Percentiles rank a stretch among this genome's conserved stretches.
These are phyloP conservation scores for Crotalus viridis DNA, from an alignment of 2,113 vertebrate genomes.

Conservation along the genomic window DNA sequence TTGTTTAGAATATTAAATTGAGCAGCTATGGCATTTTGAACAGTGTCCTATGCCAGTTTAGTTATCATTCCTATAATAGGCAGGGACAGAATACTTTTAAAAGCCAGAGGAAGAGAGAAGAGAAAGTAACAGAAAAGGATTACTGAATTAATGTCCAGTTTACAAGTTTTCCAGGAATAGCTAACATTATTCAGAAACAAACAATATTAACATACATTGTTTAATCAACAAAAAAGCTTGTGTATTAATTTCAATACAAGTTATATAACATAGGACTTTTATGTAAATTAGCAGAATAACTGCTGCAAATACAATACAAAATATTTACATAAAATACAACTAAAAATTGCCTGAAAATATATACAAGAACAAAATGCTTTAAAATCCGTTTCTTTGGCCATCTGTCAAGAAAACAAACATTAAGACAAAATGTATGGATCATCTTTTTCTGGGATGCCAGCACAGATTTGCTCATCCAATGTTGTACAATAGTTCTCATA, in stretches of 20 bases:
- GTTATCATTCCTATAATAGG: slow-evolving; percentile 1
- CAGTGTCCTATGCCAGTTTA: slow-evolving; percentile 4
- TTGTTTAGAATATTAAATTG: slow-evolving; percentile 28
- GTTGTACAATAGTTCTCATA: neutral
- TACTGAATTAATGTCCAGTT: neutral
- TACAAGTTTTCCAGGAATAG: neutral
- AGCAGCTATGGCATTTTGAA: slow-evolving; percentile 1
- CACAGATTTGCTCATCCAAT: neutral
- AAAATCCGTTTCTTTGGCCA: neutral
- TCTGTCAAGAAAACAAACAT: neutral
- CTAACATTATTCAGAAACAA: neutral
- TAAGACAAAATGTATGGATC: neutral
- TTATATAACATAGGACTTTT: neutral
- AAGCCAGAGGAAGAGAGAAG: neutral
- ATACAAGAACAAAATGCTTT: neutral
- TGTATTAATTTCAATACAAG: neutral
- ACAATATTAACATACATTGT: neutral
- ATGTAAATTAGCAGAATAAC: neutral
- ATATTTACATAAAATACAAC: neutral
- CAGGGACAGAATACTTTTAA: neutral
- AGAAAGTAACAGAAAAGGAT: neutral
- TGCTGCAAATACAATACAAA: neutral
- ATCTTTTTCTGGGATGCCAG: neutral
- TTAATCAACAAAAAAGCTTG: neutral
- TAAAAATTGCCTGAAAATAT: neutral